phyloP scores from a whole-genome alignment of 2,888 invertebrate genomes.

The Caenorhabditis uteleia region DNA sequence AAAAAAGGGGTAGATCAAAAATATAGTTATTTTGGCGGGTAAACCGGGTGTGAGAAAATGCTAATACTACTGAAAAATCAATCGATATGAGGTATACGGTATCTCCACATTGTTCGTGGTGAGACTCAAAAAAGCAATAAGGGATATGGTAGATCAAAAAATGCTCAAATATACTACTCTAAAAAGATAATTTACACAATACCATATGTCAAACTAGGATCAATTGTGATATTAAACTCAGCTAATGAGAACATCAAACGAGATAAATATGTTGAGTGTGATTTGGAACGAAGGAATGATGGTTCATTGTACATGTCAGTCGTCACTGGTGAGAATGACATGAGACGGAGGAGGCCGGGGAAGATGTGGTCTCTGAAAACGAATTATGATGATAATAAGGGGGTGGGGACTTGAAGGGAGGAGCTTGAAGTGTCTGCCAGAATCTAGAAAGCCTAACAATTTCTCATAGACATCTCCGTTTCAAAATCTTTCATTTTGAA shows the following conservation, averaged over 20 bases:
- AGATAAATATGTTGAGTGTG: slow-evolving; percentile 60
- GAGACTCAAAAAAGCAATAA: too few species aligned
- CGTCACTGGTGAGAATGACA: slow-evolving; percentile 87
- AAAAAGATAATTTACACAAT: slow-evolving; percentile 35
- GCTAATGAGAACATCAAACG: slow-evolving; percentile 63
- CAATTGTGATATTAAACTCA: slow-evolving; percentile 67
- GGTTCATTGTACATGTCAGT: slow-evolving; percentile 92
- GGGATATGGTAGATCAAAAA: too few species aligned
- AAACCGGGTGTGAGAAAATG: too few species aligned
- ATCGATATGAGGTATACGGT: too few species aligned
- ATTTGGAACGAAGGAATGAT: slow-evolving; percentile 81
- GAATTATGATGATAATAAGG: neutral
- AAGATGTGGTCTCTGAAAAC: slow-evolving; percentile 74
- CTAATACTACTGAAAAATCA: too few species aligned
- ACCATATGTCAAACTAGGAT: slow-evolving; percentile 67
- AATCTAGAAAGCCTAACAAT: too few species aligned
- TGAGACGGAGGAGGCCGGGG: slow-evolving; percentile 87
- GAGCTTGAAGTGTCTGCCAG: too few species aligned
- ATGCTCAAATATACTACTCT: neutral
- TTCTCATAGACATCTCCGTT: too few species aligned
- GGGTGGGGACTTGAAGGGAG: neutral
- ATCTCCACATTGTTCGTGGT: too few species aligned
- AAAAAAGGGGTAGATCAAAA: too few species aligned
- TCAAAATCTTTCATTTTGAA: too few species aligned
- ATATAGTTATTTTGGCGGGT: too few species aligned